Conservation (phyloP, 2,797 vertebrate species). For the Perodicticus potto region DNA sequence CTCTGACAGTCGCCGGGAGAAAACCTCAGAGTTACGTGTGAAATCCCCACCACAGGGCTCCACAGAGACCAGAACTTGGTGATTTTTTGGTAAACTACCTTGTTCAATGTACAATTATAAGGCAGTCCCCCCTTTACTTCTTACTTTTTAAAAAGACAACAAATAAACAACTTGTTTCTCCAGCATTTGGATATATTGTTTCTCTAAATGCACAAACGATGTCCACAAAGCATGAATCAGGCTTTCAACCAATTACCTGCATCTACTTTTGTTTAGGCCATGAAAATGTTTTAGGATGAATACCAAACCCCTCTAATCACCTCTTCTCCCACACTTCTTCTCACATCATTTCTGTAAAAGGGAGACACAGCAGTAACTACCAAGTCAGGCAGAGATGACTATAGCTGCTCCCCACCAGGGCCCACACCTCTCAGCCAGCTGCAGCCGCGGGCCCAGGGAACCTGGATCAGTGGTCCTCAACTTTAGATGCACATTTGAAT, state of each 20-base stretch:
- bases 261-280: slow-evolving; percentile 42
- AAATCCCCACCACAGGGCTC: not conserved
- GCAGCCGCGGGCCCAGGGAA: slow-evolving; percentile 71
- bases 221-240: not conserved
- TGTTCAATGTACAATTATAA: not conserved
- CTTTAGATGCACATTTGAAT: not conserved
- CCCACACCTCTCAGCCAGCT: slow-evolving; percentile 18
- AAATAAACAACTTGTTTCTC: slow-evolving; percentile 54
- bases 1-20: not conserved
- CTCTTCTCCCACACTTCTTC: slow-evolving; percentile 63
- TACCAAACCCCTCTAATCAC: slow-evolving; percentile 56
- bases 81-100: not conserved
- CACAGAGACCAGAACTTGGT: not conserved
- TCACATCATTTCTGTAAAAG: slow-evolving; percentile 65
- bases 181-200: not conserved
- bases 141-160: not conserved
- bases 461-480: not conserved
- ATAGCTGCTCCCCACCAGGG: not conserved
- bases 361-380: slow-evolving; percentile 73
- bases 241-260: slow-evolving; percentile 11
- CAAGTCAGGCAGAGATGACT: slow-evolving; percentile 68
- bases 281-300: slow-evolving; percentile 50
- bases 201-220: not conserved
- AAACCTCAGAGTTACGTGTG: not conserved
- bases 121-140: not conserved